A percentile compares a stretch with the other conserved stretches of the same genome.
Conservation (phyloP, 2,888 invertebrate species). For the Mycogona germanica region DNA sequence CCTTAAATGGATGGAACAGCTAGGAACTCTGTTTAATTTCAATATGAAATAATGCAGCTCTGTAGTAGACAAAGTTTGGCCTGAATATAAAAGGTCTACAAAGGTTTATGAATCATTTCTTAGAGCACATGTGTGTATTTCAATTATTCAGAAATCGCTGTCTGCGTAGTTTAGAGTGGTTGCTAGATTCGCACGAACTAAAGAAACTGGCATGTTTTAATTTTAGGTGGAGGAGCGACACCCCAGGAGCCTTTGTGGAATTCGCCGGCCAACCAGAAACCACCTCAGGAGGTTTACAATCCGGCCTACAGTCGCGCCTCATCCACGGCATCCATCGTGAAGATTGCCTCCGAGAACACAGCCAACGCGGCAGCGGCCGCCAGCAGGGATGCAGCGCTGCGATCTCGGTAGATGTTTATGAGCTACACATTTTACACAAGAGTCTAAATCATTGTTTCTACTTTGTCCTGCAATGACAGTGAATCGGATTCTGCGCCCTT, state of each 20-base stretch:
- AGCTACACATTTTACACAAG: not conserved
- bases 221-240: slow-evolving; percentile 25
- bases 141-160: too few species aligned
- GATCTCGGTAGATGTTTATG: not conserved
- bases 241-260: slow-evolving; percentile 21
- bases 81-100: too few species aligned
- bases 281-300: slow-evolving; percentile 47
- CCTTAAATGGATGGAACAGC: not conserved
- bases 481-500: too few species aligned
- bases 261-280: slow-evolving; percentile 9
- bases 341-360: slow-evolving; percentile 20
- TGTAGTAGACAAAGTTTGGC: too few species aligned
- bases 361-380: slow-evolving; percentile 19
- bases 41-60: too few species aligned
- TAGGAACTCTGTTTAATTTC: not conserved
- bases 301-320: slow-evolving; percentile 52
- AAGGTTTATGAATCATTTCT: too few species aligned
- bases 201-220: not conserved
- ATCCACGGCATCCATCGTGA: slow-evolving; percentile 40
- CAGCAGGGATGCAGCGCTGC: not conserved
- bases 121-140: not conserved
- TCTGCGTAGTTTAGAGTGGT: too few species aligned
- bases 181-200: too few species aligned
- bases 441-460: not conserved
- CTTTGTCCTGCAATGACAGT: not conserved